Evolutionary conservation across 2,888 invertebrate genomes (phyloP), one percentile per base, ranked within the genome.

Genomic region (Macroteleia sp.): DNA sequence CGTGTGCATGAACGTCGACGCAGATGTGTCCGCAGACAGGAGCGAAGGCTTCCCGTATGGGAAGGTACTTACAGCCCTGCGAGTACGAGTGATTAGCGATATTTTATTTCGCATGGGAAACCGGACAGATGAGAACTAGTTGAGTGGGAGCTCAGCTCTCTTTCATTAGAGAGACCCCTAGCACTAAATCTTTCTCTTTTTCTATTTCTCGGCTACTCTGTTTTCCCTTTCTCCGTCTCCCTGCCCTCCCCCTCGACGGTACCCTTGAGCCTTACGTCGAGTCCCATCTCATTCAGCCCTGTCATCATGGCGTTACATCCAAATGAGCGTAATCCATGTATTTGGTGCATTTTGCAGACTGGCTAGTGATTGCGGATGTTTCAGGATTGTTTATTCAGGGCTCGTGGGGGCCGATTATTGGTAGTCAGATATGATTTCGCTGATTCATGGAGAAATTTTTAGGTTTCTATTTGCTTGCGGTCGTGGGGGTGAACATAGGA

Each of bases 61-160:
- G 78, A 75, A 80, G 78, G 74, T 83, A 85, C 85, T 90, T 87
- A 88, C 85, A 84, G 85, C 88, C 89, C 88, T 82, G 86, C 84
- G 81, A 77, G 82, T 83, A 86, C 89, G 87, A 87, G 89, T 91
- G 90, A 91, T 91, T 91, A 91, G 91, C 89, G 87, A 91, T 91
- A 91, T 91, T 91, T 91, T 91, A 91, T 91, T 91, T 91, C 91
- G 87, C 91, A 91, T 91, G 91, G 91, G 91, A 91, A 91, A 90
- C 87, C 88, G 86, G 90, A 89, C 91, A 88, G 91, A 91, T 90
- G 90, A 90, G 89, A 90, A 90, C 86, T 89, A 87, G 90, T 89
- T 89, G 90, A 91, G 91, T 91, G 89, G 91, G 87, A 90, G 91
- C 89, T 89, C 89, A 88, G 85, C 86, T 87, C 88, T 88, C 85